These are phyloP conservation scores for Diorhabda carinulata DNA, from an alignment of 1,140 invertebrate species.

Conservation along the genomic window DNA sequence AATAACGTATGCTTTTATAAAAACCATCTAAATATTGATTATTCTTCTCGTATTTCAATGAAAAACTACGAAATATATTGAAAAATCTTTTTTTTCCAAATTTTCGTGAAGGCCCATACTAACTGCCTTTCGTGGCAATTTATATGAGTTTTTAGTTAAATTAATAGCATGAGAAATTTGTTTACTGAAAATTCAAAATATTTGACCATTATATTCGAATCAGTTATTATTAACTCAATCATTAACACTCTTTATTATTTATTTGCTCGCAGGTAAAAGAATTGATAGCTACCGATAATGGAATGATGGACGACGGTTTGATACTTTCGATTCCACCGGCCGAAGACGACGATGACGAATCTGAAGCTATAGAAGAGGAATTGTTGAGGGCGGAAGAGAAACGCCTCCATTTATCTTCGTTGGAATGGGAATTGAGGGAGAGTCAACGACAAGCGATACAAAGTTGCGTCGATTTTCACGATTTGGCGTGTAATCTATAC, in stretches of 20 bases:
- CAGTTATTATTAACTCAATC: not conserved
- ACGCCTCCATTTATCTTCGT: slow-evolving; percentile 25
- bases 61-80: no score
- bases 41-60: no score
- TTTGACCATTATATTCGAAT: no score
- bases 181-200: no score
- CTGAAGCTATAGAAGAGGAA: slow-evolving; percentile 32
- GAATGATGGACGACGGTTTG: slow-evolving; percentile 16
- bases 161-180: no score
- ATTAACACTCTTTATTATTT: not conserved
- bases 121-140: no score
- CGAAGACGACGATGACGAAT: slow-evolving; percentile 15
- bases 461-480: slow-evolving; percentile 41
- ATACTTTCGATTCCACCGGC: slow-evolving; percentile 20
- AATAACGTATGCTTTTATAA: no score
- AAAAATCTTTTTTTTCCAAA: no score
- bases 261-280: slow-evolving; percentile 64
- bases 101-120: no score
- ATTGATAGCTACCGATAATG: slow-evolving; percentile 69
- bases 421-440: slow-evolving; percentile 38
- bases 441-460: slow-evolving; percentile 39
- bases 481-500: slow-evolving; percentile 39
- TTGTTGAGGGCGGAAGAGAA: slow-evolving; percentile 28
- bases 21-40: no score
- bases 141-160: no score